These are phyloP conservation scores for Gallinago media DNA, from an alignment of 2,113 vertebrate species.

Conservation along the genomic window DNA sequence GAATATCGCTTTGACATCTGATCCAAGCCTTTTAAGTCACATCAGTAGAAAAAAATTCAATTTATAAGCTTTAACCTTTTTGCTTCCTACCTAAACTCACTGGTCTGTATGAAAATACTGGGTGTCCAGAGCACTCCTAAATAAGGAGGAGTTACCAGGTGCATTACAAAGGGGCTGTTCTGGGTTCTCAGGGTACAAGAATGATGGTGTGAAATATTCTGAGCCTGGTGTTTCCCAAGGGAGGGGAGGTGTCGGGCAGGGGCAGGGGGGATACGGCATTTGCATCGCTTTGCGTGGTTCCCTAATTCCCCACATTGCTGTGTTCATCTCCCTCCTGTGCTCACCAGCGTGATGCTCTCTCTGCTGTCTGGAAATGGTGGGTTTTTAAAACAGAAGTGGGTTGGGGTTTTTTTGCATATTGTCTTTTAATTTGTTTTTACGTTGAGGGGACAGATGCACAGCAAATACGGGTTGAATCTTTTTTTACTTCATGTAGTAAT, in stretches of 20 bases:
- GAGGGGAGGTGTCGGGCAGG: neutral
- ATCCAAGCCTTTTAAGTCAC: neutral
- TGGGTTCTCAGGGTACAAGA: neutral
- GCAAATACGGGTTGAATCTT: neutral
- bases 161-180: neutral
- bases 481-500: neutral
- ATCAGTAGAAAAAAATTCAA: neutral
- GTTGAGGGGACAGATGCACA: neutral
- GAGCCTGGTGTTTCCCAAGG: neutral
- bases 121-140: neutral
- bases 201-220: neutral
- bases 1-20: neutral
- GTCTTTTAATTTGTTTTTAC: neutral
- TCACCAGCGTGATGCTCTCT: neutral
- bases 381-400: neutral
- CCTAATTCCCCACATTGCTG: neutral
- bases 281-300: neutral
- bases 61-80: neutral
- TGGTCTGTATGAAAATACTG: neutral
- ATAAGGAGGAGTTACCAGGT: neutral
- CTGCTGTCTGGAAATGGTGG: neutral
- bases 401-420: rapidly evolving
- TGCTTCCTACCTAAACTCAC: neutral
- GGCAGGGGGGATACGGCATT: neutral
- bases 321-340: neutral